Conservation (phyloP, 2,113 vertebrate species). For the Caracal caracal region DNA sequence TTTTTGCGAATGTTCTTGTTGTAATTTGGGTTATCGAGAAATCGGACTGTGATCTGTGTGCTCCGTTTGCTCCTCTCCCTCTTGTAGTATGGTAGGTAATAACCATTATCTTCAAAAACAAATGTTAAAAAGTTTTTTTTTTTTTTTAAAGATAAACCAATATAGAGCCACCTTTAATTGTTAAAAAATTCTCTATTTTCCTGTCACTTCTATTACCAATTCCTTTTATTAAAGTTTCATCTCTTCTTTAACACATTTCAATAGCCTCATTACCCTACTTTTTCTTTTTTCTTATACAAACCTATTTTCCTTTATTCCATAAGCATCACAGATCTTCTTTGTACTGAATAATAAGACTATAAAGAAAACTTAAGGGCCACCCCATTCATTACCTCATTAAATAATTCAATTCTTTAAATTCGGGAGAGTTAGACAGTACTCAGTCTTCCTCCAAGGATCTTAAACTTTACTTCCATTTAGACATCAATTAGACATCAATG, state of each 20-base stretch:
- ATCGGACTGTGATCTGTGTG: constrained; percentile 90
- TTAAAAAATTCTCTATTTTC: constrained; percentile 36
- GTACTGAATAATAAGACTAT: not conserved
- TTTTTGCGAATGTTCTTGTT: constrained; percentile 88
- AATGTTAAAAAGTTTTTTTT: not conserved
- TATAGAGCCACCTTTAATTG: not conserved
- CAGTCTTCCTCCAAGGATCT: not conserved
- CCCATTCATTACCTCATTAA: not conserved
- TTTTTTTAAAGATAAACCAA: not conserved
- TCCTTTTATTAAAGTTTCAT: not conserved
- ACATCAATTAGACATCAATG: not conserved
- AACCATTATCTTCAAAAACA: constrained; percentile 93
- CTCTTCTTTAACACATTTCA: not conserved
- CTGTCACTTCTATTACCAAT: not conserved
- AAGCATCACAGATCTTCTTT: constrained; percentile 24
- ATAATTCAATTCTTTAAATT: constrained; percentile 15
- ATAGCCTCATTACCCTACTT: not conserved
- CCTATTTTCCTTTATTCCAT: constrained; percentile 8
- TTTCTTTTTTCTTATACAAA: not conserved
- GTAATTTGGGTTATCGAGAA: constrained; percentile 82
- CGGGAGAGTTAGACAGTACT: not conserved
- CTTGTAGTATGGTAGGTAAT: constrained; percentile 94
- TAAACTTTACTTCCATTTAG: constrained; percentile 35
- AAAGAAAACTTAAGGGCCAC: not conserved
- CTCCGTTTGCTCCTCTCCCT: constrained; percentile 91